Percentiles rank a stretch among this genome's conserved stretches.
These are phyloP conservation scores for Arenaria interpres DNA, from an alignment of 2,113 vertebrate species.

Conservation along the genomic window DNA sequence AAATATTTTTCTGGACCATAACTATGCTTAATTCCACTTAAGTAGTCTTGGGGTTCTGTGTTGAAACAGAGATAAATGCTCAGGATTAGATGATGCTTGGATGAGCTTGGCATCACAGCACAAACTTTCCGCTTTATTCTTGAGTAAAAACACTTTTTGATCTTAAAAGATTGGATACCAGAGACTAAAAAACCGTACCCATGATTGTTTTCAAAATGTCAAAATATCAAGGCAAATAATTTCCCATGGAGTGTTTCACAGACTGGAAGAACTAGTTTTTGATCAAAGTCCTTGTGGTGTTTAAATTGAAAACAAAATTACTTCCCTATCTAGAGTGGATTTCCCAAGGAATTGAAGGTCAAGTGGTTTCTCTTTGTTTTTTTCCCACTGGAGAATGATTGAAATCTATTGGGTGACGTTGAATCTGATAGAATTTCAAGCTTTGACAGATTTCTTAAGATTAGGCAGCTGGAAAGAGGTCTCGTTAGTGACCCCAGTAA, in stretches of 20 bases:
- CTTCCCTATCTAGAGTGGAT: neutral
- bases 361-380: neutral
- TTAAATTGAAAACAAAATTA: neutral
- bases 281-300: neutral
- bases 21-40: neutral
- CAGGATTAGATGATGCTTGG: neutral
- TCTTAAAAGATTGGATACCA: neutral
- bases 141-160: neutral
- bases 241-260: neutral
- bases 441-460: neutral
- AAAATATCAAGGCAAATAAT: neutral
- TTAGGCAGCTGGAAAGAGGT: neutral
- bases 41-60: neutral
- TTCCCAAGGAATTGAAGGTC: neutral
- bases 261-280: neutral
- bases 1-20: neutral
- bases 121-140: neutral
- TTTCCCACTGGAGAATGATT: neutral
- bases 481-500: neutral
- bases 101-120: neutral
- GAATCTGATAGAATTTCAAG: neutral
- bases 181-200: neutral
- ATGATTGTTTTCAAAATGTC: neutral
- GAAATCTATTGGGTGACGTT: neutral
- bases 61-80: neutral